These are phyloP conservation scores for Ondatra zibethicus DNA, from an alignment of 2,113 vertebrate species.

Conservation along the genomic window DNA sequence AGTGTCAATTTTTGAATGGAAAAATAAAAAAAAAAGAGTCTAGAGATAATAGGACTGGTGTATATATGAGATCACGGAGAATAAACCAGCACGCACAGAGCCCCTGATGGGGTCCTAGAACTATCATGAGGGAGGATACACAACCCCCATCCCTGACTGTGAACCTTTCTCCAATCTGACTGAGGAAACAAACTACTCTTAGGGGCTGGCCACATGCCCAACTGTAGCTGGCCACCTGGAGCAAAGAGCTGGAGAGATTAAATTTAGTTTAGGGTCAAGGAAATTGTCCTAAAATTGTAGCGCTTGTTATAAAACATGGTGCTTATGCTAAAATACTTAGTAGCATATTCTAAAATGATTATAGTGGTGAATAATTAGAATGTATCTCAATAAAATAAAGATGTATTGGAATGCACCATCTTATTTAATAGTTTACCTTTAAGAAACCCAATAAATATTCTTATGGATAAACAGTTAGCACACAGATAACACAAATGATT, in stretches of 20 bases:
- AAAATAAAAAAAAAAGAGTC: no score
- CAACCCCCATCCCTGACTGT: not conserved
- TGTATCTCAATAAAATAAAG: not conserved
- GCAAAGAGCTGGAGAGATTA: not conserved
- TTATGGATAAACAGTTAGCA: not conserved
- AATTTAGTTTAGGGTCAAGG: not conserved
- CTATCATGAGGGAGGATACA: not conserved
- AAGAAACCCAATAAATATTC: not conserved
- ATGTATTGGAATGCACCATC: not conserved
- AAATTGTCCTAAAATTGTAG: not conserved
- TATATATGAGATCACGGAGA: not conserved
- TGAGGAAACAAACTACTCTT: not conserved
- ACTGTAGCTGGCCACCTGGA: not conserved
- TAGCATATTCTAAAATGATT: not conserved
- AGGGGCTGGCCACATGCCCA: not conserved
- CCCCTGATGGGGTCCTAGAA: not conserved
- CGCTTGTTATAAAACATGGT: not conserved
- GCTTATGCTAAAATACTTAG: not conserved
- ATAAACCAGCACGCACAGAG: not conserved
- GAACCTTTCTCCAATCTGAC: not conserved
- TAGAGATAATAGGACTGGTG: fast-evolving
- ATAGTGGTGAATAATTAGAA: not conserved
- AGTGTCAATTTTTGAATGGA: no score
- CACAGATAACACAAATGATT: no score
- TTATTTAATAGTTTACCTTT: not conserved